Base-by-base conservation (phyloP, 2,113 vertebrate genomes). In the Hystrix cristata region DNA sequence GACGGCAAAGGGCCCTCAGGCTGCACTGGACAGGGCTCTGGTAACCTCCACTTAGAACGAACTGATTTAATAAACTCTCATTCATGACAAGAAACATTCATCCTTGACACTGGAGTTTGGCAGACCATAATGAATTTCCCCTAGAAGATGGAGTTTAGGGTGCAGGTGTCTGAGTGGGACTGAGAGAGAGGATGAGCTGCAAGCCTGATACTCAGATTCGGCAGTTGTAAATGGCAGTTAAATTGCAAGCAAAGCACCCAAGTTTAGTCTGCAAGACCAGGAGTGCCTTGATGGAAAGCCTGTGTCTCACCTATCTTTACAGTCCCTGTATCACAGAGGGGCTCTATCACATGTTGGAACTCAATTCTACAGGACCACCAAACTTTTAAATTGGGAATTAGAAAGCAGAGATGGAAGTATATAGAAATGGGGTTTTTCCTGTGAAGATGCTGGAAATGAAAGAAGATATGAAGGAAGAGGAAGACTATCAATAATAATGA, bases 31-130 rank as follows among this genome's bases (percentile, higher is more conserved):
- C 27, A 60, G 51, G 60, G 55, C 74, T 71, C 86, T 46, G 21
- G 43, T 48, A 85, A 86, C 59, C 79, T 72, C 86, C 82, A 64
- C 67, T 90, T 43, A 67, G n/a, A 82, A 51, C 0, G 14, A 82
- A 34, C 31, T 86, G 67, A 97, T 74, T 92, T 67, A 95, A 96
- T 89, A 89, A 96, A 80, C 38, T 53, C 81, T 90, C 11, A 10
- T 34, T 91, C 31, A 18, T 81, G 89, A 84, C 90, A 95, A 90
- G 59, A 96, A 96, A 64, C 74, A 84, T 55, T 48, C 19, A 4
- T 71, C 79, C 80, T 23, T 55, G 62, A 87, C 85, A 62, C 55
- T 0, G 7, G 71, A 94, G 62, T 46, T 72, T 19, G 19, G 2
- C 34, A 80, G 87, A 60, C 60, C 23, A 10, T 53, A 79, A 65